These are phyloP conservation scores for Gonioctena quinquepunctata DNA, from an alignment of 1,140 invertebrate species.

Conservation along the genomic window DNA sequence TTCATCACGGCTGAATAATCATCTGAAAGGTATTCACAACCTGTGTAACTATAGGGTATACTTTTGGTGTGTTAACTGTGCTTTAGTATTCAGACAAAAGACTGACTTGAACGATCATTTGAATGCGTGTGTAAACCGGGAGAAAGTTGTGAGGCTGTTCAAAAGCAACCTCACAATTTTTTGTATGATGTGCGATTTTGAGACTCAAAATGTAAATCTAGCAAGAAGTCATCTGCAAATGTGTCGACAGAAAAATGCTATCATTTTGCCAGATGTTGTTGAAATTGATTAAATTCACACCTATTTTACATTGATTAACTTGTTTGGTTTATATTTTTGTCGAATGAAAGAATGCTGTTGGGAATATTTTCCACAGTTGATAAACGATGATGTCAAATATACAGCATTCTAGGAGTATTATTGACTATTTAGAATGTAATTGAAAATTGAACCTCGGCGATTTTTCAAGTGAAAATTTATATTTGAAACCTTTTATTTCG, in stretches of 20 bases:
- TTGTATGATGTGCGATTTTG: not conserved
- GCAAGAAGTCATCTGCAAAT: not conserved
- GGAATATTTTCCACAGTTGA: no score
- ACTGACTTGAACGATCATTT: not conserved
- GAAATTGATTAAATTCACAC: not conserved
- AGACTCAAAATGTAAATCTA: not conserved
- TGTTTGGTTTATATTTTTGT: no score
- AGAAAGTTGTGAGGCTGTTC: not conserved
- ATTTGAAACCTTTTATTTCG: no score
- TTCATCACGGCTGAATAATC: not conserved
- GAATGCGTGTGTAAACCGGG: not conserved
- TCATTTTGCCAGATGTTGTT: not conserved
- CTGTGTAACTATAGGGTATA: not conserved
- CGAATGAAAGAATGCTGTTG: no score
- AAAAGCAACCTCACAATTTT: not conserved
- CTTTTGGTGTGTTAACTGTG: not conserved
- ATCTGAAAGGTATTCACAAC: not conserved
- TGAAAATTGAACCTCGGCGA: no score
- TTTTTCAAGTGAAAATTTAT: no score
- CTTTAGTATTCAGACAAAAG: not conserved
- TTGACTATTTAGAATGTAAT: no score
- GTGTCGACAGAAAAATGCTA: not conserved
- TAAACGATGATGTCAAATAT: no score
- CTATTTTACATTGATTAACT: no score
- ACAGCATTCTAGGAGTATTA: no score